phyloP scores from a whole-genome alignment of 2,113 vertebrate species.

The Amblyopsis rosae region DNA sequence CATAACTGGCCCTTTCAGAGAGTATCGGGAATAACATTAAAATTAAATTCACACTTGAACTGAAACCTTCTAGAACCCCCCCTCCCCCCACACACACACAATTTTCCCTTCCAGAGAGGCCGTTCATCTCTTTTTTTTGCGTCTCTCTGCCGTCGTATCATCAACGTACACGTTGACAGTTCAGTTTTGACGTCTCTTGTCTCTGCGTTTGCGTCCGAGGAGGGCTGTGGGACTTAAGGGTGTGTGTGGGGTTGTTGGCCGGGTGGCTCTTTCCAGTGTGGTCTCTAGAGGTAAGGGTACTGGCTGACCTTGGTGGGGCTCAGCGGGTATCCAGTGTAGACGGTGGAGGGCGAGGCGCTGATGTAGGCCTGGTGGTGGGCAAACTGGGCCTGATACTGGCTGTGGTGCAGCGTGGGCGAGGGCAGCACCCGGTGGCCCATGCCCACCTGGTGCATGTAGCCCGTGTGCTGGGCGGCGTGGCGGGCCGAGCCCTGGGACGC shows the following conservation, averaged over 20 bases:
- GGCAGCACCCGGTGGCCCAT: conserved; percentile 93
- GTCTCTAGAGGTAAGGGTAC: conserved; percentile 96
- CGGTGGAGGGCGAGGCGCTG: conserved; percentile 96
- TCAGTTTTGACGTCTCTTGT: conserved; percentile 65
- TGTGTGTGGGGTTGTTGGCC: conserved; percentile 11
- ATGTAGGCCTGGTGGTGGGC: conserved; percentile 98
- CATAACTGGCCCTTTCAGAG: conserved; percentile 66
- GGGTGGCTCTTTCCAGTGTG: conserved; percentile 45
- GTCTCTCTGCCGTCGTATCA: conserved; percentile 68
- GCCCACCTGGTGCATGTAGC: conserved; percentile 91
- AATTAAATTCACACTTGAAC: conserved; percentile 44
- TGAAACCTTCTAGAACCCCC: conserved; percentile 50
- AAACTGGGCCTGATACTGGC: conserved; percentile 97
- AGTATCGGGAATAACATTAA: conserved; percentile 34
- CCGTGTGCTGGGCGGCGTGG: conserved; percentile 88
- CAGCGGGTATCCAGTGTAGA: conserved; percentile 99
- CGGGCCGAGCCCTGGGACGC: conserved; percentile 90
- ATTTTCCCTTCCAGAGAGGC: conserved; percentile 50
- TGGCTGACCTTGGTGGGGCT: conserved; percentile 99
- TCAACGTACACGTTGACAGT: conserved; percentile 73
- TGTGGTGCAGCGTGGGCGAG: conserved; percentile 92
- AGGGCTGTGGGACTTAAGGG: conserved; percentile 4
- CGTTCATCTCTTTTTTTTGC: conserved; percentile 45
- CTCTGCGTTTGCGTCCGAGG: conserved; percentile 64
- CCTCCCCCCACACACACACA: conserved; percentile 36